Evolutionary conservation across 2,888 invertebrate genomes (phyloP).

Genomic region (Amphimallon solstitiale): DNA sequence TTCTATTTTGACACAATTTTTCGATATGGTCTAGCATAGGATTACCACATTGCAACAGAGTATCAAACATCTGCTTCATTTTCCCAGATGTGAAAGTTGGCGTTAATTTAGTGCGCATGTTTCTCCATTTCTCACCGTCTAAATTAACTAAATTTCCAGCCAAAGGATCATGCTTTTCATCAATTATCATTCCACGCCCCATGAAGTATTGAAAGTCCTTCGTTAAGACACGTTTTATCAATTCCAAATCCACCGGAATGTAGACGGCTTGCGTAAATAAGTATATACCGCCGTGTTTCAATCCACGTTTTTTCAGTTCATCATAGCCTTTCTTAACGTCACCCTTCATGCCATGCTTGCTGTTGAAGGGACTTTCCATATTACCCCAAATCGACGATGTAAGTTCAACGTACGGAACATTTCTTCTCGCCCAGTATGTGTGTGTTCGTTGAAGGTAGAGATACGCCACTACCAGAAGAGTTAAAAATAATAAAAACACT

Average conservation of each 20-base stretch:
- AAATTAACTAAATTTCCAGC: conserved; percentile 41
- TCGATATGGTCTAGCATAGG: conserved; percentile 12
- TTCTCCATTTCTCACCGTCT: conserved; percentile 43
- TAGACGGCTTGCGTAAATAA: neutral
- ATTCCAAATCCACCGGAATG: conserved; percentile 6
- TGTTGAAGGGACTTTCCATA: conserved; percentile 1
- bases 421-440: neutral
- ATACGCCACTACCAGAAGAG: neutral
- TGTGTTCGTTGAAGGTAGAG: neutral
- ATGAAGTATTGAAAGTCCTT: conserved; percentile 42
- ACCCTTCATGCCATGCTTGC: neutral
- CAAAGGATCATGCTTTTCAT: conserved; percentile 60
- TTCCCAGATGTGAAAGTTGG: conserved; percentile 47
- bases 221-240: conserved; percentile 51
- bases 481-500: too few species aligned
- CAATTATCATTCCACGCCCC: conserved; percentile 63
- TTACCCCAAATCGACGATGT: conserved; percentile 7
- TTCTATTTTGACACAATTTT: neutral
- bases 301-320: conserved; percentile 2
- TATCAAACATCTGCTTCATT: conserved; percentile 47
- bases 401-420: neutral
- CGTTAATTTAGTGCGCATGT: conserved; percentile 43
- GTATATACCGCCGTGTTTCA: conserved; percentile 16
- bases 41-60: conserved; percentile 28
- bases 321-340: neutral